Conservation (phyloP, 1,140 invertebrate genomes). For the Drosophila littoralis region DNA sequence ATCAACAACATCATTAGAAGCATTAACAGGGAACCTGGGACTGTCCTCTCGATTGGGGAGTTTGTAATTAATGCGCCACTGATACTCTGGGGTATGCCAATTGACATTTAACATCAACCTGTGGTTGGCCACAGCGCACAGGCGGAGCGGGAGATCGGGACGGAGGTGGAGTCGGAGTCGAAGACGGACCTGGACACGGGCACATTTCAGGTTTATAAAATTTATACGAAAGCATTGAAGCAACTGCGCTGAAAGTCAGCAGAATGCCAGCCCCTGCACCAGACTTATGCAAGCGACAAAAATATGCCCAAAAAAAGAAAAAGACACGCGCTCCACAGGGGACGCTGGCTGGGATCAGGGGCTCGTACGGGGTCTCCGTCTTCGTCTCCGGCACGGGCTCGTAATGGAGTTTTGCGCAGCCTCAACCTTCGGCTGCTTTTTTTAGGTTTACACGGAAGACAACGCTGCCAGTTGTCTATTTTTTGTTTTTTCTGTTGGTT, state of each 20-base stretch:
- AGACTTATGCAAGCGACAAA: slow-evolving; percentile 17
- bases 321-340: slow-evolving; percentile 71
- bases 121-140: slow-evolving; percentile 48
- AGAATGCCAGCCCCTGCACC: too few relatives aligned
- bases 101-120: slow-evolving; percentile 83
- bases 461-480: slow-evolving; percentile 46
- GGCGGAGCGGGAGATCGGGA: neutral
- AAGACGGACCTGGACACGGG: neutral
- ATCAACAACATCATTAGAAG: slow-evolving; percentile 77
- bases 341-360: slow-evolving; percentile 41
- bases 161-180: neutral
- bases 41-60: slow-evolving; percentile 26
- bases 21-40: slow-evolving; percentile 40
- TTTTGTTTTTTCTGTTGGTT: slow-evolving; percentile 20
- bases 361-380: neutral
- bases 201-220: slow-evolving; percentile 34
- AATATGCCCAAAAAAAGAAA: slow-evolving; percentile 50
- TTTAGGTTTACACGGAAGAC: slow-evolving; percentile 71
- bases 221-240: slow-evolving; percentile 42
- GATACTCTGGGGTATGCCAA: slow-evolving; percentile 77
- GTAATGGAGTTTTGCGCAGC: slow-evolving; percentile 26
- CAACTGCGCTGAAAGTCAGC: slow-evolving; percentile 61
- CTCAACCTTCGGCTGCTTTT: slow-evolving; percentile 38
- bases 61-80: slow-evolving; percentile 70
- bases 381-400: slow-evolving; percentile 16